These are phyloP conservation scores for Drosophila neotestacea DNA, from an alignment of 2,888 invertebrate genomes.

Conservation along the genomic window DNA sequence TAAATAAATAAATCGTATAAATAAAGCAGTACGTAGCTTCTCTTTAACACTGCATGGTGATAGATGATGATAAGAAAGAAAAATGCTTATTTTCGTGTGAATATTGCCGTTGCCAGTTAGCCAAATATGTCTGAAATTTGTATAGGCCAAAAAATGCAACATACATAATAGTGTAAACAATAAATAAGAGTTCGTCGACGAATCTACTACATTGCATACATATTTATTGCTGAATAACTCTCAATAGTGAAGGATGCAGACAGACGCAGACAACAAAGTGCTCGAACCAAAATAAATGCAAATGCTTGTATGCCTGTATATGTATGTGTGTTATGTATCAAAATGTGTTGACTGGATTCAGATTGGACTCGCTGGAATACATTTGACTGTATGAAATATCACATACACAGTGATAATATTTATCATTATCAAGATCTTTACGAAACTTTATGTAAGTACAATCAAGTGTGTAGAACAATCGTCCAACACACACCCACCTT, in stretches of 20 bases:
- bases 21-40: conserved; percentile 16
- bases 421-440: conserved; percentile 47
- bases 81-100: conserved; percentile 6
- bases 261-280: conserved; percentile 63
- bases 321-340: conserved; percentile 37
- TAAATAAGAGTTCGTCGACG: background rate
- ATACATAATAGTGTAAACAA: conserved; percentile 57
- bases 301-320: conserved; percentile 30
- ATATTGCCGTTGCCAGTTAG: conserved; percentile 20
- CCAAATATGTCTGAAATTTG: conserved; percentile 24
- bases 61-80: conserved; percentile 19
- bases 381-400: conserved; percentile 18
- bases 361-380: conserved; percentile 49
- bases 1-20: conserved; percentile 46
- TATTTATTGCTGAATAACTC: conserved; percentile 16
- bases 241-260: conserved; percentile 51
- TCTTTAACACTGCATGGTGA: conserved; percentile 11
- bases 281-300: conserved; percentile 74
- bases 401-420: conserved; percentile 34
- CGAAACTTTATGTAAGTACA: conserved; percentile 69
- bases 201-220: background rate
- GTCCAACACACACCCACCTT: conserved; percentile 49
- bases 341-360: conserved; percentile 49
- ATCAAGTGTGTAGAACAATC: conserved; percentile 24
- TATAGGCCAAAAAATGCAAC: conserved; percentile 41